Evolutionary conservation across 2,113 vertebrate species (phyloP).

Genomic region (Cavia aperea): DNA sequence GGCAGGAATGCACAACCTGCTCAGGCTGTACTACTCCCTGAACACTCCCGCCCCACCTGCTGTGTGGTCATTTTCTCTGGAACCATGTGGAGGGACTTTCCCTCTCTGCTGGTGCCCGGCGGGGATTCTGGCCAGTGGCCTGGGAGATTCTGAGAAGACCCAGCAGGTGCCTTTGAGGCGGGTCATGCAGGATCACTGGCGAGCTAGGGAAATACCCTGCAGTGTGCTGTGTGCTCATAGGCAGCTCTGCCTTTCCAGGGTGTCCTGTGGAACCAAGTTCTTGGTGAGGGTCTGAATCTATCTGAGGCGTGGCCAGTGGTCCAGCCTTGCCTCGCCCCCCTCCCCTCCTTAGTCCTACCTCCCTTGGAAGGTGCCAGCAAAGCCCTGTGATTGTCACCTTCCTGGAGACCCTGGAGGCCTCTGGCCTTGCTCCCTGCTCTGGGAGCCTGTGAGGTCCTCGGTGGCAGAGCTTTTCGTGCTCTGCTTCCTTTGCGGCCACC

Average conservation of each 20-base stretch:
- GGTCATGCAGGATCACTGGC: not conserved
- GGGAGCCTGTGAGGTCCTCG: not conserved
- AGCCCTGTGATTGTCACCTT: not conserved
- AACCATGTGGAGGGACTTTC: slow-evolving; percentile 6
- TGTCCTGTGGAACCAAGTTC: not conserved
- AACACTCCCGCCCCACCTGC: not conserved
- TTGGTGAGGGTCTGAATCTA: not conserved
- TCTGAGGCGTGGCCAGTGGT: not conserved
- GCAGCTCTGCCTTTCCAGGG: not conserved
- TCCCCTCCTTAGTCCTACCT: not conserved
- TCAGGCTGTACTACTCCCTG: not conserved
- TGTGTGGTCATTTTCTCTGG: not conserved
- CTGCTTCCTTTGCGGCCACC: not conserved
- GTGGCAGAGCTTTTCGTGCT: not conserved
- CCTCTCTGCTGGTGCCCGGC: not conserved
- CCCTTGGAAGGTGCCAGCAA: not conserved
- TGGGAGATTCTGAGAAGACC: not conserved
- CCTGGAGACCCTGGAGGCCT: not conserved
- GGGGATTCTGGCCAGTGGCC: not conserved
- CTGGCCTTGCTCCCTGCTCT: not conserved
- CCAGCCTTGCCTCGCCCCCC: not conserved
- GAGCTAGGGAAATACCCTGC: not conserved
- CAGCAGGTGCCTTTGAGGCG: not conserved
- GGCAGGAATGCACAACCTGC: not conserved
- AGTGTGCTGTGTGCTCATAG: not conserved